Evolutionary conservation across 2,113 vertebrate species (phyloP).

Genomic region (Python bivittatus): DNA sequence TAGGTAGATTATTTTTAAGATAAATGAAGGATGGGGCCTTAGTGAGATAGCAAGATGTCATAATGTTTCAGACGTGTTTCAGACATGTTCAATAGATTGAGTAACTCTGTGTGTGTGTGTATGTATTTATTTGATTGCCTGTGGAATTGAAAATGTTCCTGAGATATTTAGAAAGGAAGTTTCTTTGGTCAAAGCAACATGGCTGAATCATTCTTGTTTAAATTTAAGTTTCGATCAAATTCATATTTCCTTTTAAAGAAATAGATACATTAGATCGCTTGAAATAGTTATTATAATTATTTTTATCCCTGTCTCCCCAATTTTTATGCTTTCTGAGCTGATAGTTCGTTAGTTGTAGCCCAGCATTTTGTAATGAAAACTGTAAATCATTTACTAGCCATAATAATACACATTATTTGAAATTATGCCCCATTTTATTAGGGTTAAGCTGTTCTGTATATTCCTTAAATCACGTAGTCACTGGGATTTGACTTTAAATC

Average conservation of each 20-base stretch:
- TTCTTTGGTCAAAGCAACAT: neutral
- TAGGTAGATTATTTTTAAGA: neutral
- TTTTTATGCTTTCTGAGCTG: neutral
- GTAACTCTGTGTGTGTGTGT: neutral
- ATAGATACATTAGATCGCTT: neutral
- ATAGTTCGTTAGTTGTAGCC: neutral
- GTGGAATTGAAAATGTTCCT: neutral
- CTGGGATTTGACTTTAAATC: too few species aligned
- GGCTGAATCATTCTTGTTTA: neutral
- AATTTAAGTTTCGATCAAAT: slow-evolving; percentile 5
- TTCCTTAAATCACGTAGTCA: neutral
- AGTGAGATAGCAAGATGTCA: neutral
- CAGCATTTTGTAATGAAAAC: neutral
- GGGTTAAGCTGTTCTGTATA: neutral
- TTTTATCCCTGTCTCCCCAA: neutral
- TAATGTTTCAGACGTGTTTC: neutral
- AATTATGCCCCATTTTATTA: neutral
- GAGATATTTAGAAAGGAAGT: neutral
- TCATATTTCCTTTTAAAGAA: neutral
- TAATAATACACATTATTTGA: neutral
- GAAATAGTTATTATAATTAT: neutral
- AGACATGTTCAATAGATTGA: slow-evolving; percentile 5
- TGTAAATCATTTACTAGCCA: neutral
- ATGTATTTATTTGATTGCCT: neutral
- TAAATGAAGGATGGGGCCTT: neutral